Conservation (phyloP, 2,113 vertebrate species). For the Amblyornis subalaris region DNA sequence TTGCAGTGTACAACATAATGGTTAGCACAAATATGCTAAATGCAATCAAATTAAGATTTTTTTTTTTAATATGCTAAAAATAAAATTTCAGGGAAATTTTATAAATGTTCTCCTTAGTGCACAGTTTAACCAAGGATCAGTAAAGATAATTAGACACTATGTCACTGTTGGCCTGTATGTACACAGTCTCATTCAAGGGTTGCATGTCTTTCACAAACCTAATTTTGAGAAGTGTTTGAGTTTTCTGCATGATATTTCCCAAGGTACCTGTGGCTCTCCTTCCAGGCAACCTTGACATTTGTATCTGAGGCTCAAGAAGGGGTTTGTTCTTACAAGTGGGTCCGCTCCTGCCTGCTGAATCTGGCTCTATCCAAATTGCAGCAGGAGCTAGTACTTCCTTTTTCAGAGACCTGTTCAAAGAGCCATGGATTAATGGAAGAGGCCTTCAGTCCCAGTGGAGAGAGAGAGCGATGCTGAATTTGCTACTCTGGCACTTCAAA, state of each 20-base stretch:
- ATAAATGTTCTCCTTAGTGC: not conserved
- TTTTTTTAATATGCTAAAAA: not conserved
- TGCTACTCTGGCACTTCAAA: not conserved
- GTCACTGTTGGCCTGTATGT: not conserved
- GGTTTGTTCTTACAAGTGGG: not conserved
- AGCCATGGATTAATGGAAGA: not conserved
- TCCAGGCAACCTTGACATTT: not conserved
- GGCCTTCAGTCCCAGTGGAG: not conserved
- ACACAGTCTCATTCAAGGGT: not conserved
- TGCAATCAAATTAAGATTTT: not conserved
- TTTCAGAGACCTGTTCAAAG: not conserved
- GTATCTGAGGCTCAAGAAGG: not conserved
- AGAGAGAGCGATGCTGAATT: not conserved
- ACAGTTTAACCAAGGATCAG: not conserved
- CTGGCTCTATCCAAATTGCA: not conserved
- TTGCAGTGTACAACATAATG: not conserved
- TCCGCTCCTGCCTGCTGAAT: rapidly evolving
- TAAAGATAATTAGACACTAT: not conserved
- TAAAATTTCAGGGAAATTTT: not conserved
- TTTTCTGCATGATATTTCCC: not conserved
- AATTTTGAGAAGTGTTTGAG: not conserved
- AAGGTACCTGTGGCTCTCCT: not conserved
- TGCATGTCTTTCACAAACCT: not conserved
- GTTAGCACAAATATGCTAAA: not conserved
- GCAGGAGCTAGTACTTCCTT: not conserved